Base-by-base conservation (phyloP, 2,888 invertebrate genomes). In the Coelinius sp. region DNA sequence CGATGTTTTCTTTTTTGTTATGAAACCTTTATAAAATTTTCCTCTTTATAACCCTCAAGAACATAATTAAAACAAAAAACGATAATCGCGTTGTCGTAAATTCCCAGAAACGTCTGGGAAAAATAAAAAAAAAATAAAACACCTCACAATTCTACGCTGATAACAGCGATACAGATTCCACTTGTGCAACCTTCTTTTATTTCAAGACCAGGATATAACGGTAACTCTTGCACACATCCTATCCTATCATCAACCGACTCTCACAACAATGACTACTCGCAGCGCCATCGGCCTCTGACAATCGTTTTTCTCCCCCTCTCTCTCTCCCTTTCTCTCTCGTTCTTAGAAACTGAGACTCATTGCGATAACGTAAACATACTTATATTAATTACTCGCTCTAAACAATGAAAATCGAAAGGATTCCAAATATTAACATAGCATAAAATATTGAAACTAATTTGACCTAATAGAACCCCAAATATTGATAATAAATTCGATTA, bases 221-320 rank as follows among this genome's bases (percentile, higher is more conserved):
- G 35, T 27, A 27, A 44, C 59, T 46, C 35, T 24, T 62, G 46
- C 20, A 53, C 24, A 62, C 24, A 56, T 59, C 59, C 59, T n/a
- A n/a, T n/a, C n/a, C n/a, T 59, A 31, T 59, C 25, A 59, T 59
- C 59, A 22, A 35, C 31, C 27, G 35, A 49, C 27, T 66, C 49
- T 38, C 38, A 53, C 67, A 49, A 52, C 20, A 59, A 35, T 59
- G 35, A 35, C 59, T 27, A 56, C 56, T 56, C 20, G 53, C 56
- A 31, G 64, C 74, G 72, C 70, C 72, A 75, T 75, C 65, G 74
- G 70, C 70, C 72, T 75, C 71, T 71, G 65, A 67, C 66, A 44
- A 70, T 66, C 35, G 14, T 63, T 68, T 62, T 63, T 64, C 12
- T 27, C 20, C 17, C 46, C 27, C 14, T 10, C 27, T 68, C 49